phyloP scores from a whole-genome alignment of 2,113 vertebrate genomes.

The Petroica traversi region DNA sequence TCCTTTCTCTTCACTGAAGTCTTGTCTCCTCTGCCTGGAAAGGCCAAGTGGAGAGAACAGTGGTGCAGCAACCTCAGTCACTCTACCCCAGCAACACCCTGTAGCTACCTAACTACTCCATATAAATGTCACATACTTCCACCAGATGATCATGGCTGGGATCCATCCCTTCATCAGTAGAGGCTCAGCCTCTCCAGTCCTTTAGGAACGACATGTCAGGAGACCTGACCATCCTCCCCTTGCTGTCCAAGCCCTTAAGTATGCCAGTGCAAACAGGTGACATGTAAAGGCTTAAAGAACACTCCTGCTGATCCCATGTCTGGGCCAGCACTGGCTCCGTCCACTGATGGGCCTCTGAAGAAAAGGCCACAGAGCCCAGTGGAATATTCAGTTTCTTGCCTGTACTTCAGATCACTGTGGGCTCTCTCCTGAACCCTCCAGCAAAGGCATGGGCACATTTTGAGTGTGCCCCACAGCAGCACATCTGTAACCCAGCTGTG shows the following conservation, averaged over 20 bases:
- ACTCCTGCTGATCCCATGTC: fast-evolving
- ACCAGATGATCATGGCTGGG: background rate
- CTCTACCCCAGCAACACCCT: background rate
- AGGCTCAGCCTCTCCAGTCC: background rate
- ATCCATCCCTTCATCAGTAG: background rate
- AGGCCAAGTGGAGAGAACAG: background rate
- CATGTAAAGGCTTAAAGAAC: background rate
- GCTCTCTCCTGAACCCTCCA: background rate
- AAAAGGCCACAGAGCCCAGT: background rate
- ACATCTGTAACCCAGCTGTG: background rate
- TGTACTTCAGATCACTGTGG: background rate
- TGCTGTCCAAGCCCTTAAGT: background rate
- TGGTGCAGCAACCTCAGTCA: background rate
- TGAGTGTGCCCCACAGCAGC: background rate
- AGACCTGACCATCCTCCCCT: background rate
- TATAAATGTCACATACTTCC: background rate
- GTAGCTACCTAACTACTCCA: background rate
- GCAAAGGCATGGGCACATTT: background rate
- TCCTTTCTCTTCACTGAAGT: background rate
- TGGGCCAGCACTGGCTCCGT: background rate
- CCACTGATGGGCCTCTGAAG: background rate
- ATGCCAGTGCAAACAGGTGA: background rate
- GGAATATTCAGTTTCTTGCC: background rate
- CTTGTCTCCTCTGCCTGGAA: background rate
- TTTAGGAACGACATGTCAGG: fast-evolving